These are phyloP conservation scores for Bombus breviceps DNA, from an alignment of 1,140 invertebrate species.

Conservation along the genomic window DNA sequence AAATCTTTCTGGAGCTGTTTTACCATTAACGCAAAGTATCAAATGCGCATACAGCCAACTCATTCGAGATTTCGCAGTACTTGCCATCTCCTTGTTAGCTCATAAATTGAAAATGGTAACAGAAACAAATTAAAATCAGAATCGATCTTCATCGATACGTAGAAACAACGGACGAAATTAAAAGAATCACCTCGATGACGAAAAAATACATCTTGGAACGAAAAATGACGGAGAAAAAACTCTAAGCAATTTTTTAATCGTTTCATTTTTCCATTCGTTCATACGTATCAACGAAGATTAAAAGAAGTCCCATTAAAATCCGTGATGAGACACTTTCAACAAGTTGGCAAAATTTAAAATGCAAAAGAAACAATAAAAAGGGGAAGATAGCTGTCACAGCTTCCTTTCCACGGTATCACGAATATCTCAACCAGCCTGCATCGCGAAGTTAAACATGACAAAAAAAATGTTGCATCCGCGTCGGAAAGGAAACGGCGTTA, in stretches of 20 bases:
- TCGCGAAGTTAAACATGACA: not conserved
- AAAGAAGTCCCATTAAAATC: not conserved
- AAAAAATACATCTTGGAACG: no score
- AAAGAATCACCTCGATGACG: no score
- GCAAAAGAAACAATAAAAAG: not conserved
- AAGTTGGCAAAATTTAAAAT: not conserved
- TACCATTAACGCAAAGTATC: no score
- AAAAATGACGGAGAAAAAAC: no score
- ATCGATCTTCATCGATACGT: not conserved
- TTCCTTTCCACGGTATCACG: not conserved
- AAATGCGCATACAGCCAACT: no score
- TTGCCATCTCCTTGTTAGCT: not conserved
- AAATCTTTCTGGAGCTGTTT: not conserved
- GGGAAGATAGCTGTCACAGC: not conserved
- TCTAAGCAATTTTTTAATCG: no score
- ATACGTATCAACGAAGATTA: not conserved
- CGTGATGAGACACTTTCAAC: no score
- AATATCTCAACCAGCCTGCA: not conserved
- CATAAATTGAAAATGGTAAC: not conserved
- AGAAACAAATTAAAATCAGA: not conserved
- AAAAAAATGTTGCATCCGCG: not conserved
- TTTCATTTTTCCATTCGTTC: no score
- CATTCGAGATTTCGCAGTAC: no score
- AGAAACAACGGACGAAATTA: not conserved
- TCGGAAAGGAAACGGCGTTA: slow-evolving; percentile 39